Conservation (phyloP, 2,797 vertebrate genomes). For the Adelosebastes latens region DNA sequence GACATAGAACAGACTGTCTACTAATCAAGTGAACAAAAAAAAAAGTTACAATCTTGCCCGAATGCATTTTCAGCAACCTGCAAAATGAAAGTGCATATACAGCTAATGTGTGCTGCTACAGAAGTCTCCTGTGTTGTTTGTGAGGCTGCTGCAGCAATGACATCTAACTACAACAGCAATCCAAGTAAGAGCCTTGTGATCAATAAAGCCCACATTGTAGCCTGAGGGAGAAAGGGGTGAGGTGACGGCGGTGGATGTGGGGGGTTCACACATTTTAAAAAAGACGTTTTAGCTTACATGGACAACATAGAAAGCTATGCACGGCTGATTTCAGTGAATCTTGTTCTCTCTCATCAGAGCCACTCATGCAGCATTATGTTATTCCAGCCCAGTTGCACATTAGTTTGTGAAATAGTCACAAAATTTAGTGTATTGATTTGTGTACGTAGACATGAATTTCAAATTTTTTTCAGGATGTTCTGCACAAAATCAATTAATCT, state of each 20-base stretch:
- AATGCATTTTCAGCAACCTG: not conserved
- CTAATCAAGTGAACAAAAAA: not conserved
- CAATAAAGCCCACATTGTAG: conserved; percentile 64
- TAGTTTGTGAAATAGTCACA: not conserved
- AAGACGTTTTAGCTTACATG: not conserved
- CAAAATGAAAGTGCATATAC: not conserved
- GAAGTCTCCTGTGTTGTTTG: conserved; percentile 17
- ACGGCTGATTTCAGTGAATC: not conserved
- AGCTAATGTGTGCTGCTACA: not conserved
- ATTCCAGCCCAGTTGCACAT: not conserved
- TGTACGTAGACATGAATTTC: too few relatives aligned
- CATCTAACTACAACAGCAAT: conserved; percentile 52
- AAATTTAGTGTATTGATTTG: too few relatives aligned
- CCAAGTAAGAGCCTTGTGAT: conserved; percentile 55
- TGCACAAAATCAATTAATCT: too few relatives aligned
- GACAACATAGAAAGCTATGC: not conserved
- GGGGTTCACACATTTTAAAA: conserved; percentile 20
- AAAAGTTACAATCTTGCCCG: not conserved
- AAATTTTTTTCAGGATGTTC: too few relatives aligned
- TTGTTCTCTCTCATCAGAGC: not conserved
- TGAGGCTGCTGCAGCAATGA: conserved; percentile 18
- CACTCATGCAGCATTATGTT: not conserved
- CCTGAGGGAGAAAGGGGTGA: conserved; percentile 26
- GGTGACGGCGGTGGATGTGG: not conserved
- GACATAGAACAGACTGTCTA: not conserved